Evolutionary conservation across 2,888 invertebrate species (phyloP).

Genomic region (Dichetophora obliterata): DNA sequence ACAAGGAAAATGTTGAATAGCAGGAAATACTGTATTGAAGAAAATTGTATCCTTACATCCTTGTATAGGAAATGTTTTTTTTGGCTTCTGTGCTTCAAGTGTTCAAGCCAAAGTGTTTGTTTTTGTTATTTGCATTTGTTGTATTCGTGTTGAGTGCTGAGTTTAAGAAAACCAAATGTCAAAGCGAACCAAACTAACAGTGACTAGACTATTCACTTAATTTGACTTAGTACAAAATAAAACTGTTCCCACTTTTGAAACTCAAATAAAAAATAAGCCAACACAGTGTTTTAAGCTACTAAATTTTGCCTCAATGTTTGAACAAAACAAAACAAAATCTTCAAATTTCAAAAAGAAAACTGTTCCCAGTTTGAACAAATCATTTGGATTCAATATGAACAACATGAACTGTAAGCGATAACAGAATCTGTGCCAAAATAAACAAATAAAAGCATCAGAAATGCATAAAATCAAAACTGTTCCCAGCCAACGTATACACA

Average conservation of each 20-base stretch:
- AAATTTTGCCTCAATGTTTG: no score
- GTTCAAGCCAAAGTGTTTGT: neutral
- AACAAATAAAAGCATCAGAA: neutral
- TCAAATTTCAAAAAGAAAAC: no score
- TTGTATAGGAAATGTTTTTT: neutral
- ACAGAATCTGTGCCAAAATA: neutral
- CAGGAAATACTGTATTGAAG: neutral
- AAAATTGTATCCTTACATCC: constrained; percentile 6
- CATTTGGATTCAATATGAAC: neutral
- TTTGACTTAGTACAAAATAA: no score
- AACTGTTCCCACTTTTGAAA: no score
- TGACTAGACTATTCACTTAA: no score
- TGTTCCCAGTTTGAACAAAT: neutral
- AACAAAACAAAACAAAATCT: no score
- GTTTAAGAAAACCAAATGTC: no score
- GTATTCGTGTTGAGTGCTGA: no score
- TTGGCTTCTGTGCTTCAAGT: neutral
- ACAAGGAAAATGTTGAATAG: neutral
- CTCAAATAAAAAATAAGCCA: no score
- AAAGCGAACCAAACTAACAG: no score
- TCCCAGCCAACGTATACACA: neutral
- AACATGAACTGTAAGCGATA: neutral
- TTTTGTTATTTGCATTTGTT: neutral
- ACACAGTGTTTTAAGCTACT: no score
- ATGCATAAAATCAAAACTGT: neutral